Evolutionary conservation across 2,797 vertebrate genomes (phyloP).

Genomic region (Chelon auratus): DNA sequence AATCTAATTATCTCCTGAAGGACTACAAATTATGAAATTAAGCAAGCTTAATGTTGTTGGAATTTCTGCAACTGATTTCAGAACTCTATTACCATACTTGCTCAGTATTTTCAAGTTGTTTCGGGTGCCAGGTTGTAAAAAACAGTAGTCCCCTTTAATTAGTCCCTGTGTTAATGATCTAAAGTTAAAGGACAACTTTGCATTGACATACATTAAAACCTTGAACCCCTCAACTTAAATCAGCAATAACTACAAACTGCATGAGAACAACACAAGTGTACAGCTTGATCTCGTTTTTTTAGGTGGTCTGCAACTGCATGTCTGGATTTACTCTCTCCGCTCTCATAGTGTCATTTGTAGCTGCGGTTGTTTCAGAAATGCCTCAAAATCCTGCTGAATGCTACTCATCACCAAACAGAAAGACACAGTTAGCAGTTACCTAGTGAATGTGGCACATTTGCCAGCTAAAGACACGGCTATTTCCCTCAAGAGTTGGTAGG

Average conservation of each 20-base stretch:
- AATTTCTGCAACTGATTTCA: background rate
- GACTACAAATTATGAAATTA: too few species aligned
- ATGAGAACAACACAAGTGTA: too few species aligned
- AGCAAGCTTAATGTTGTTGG: background rate
- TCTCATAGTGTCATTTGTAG: background rate
- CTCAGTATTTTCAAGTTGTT: slow-evolving; percentile 3
- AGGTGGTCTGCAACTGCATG: background rate
- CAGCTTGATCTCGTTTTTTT: background rate
- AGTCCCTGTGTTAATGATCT: background rate
- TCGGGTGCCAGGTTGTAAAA: background rate
- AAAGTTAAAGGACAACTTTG: background rate
- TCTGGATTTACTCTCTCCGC: background rate
- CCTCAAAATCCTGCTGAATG: too few species aligned
- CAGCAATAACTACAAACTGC: too few species aligned
- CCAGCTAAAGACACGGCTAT: background rate
- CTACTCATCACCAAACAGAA: background rate
- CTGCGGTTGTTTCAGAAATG: slow-evolving; percentile 7
- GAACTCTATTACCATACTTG: background rate
- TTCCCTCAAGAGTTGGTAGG: background rate
- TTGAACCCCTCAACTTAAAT: background rate
- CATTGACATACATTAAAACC: background rate
- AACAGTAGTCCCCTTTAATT: too few species aligned
- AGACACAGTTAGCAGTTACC: background rate
- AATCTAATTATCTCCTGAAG: too few species aligned
- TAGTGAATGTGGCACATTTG: background rate